A percentile compares a stretch with the other conserved stretches of the same genome.
Conservation (phyloP, 2,113 vertebrate genomes). For the Myrmecobius fasciatus region DNA sequence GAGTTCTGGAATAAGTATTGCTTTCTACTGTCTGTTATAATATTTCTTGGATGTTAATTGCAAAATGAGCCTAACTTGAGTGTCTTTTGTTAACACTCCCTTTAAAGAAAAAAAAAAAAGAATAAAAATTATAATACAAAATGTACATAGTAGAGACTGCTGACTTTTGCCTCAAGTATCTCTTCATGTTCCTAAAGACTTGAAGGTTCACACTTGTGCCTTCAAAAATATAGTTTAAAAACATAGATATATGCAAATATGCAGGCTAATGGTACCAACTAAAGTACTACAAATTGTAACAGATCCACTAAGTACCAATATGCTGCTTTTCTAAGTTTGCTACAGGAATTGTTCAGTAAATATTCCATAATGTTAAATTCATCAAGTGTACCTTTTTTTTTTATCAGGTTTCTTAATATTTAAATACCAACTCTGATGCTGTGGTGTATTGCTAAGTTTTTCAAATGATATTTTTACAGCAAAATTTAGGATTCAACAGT, state of each 20-base stretch:
- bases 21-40: background rate
- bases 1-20: background rate
- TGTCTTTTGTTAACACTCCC: background rate
- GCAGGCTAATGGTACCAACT: background rate
- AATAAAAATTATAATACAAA: background rate
- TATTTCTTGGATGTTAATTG: background rate
- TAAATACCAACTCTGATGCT: background rate
- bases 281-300: background rate
- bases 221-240: background rate
- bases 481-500: background rate
- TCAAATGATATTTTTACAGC: background rate
- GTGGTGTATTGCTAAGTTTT: accelerated
- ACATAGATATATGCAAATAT: background rate
- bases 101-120: background rate
- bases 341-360: background rate
- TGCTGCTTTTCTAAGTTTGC: background rate
- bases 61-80: accelerated
- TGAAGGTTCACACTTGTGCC: accelerated
- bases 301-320: background rate
- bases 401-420: background rate
- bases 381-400: background rate
- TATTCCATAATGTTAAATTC: accelerated
- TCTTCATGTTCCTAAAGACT: background rate
- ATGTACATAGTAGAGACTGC: accelerated
- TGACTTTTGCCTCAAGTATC: background rate